phyloP scores from a whole-genome alignment of 2,888 invertebrate genomes.

The Lepas anatifera region DNA sequence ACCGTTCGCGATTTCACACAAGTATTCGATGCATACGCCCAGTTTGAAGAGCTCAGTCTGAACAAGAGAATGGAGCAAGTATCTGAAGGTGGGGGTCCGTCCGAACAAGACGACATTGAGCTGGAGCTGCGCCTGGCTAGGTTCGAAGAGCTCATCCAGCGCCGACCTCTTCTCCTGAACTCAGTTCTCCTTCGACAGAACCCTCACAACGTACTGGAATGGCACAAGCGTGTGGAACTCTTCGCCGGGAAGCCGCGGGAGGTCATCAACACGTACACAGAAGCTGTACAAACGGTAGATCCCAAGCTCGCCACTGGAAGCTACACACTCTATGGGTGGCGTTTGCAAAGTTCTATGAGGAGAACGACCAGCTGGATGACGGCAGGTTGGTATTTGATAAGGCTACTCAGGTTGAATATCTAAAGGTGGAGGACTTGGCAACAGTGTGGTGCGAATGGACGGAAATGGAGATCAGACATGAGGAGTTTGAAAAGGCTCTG shows the following conservation, averaged over 20 bases:
- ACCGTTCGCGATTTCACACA: constrained; percentile 98
- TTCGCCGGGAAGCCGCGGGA: constrained; percentile 92
- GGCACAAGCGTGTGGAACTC: constrained; percentile 91
- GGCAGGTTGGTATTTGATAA: constrained; percentile 90
- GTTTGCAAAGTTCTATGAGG: constrained; percentile 94
- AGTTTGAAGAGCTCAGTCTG: constrained; percentile 91
- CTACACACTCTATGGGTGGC: constrained; percentile 91
- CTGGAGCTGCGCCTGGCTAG: constrained; percentile 69
- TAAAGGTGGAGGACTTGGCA: constrained; percentile 94
- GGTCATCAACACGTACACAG: constrained; percentile 76
- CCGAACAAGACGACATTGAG: constrained; percentile 56
- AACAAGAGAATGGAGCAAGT: constrained; percentile 85
- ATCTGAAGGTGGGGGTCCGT: constrained; percentile 51
- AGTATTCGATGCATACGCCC: constrained; percentile 97
- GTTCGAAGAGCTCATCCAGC: constrained; percentile 90
- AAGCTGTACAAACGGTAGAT: constrained; percentile 96
- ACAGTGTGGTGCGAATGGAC: constrained; percentile 99
- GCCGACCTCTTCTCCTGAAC: constrained; percentile 82
- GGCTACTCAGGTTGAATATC: constrained; percentile 75
- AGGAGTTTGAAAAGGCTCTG: constrained; percentile 72
- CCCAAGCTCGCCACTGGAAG: constrained; percentile 93
- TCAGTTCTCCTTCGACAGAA: constrained; percentile 96
- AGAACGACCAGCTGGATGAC: constrained; percentile 84
- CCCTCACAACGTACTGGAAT: constrained; percentile 98
- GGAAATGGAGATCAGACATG: constrained; percentile 94